Evolutionary conservation across 1,140 invertebrate genomes (phyloP), one percentile per base, ranked within the genome.

Genomic region (Penaeus indicus): DNA sequence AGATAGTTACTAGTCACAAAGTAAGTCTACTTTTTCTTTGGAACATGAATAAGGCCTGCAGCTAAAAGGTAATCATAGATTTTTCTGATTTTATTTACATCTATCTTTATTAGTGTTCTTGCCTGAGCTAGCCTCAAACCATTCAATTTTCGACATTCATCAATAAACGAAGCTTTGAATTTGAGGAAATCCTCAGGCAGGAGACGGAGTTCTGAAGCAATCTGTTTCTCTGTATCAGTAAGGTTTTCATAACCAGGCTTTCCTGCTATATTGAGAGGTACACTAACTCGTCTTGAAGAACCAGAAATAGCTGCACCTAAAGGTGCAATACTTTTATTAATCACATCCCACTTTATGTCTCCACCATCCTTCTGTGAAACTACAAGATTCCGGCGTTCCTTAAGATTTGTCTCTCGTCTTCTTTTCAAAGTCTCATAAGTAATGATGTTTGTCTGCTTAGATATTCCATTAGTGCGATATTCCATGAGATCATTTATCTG

Each of bases 81-180:
- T 92, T 97, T 97, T 84, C 97, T 94, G 4, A 97, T 98, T 93
- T 98, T 98, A 93, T 98, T 98, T 1, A 98, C 97, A 94, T 98
- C 97, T 89, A 98, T 98, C 93, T 97, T 98, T 19, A 98, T 94
- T 13, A 98, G 93, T 60, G 94, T 94, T 75, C 97, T 94, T 0
- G 97, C 97, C 92, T 97, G 96, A 27, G 96, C 95, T 38, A 98
- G 93, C 88, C 95, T 94, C 16, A 98, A 92, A 3, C 95, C 96
- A 81, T 94, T 93, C 60, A 92, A 90, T 91, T 96, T 96, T 85
- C 95, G 94, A 92, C 96, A 96, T 92, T 98, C 97, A 2, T 93
- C 92, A 38, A 97, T 94, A 13, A 98, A 92, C 69, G 96, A 93
- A 13, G 94, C 94, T 90, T 96, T 96, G 91, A 97, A 96, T 82